phyloP scores from a whole-genome alignment of 2,797 vertebrate species.

The Jordanella pulchra region DNA sequence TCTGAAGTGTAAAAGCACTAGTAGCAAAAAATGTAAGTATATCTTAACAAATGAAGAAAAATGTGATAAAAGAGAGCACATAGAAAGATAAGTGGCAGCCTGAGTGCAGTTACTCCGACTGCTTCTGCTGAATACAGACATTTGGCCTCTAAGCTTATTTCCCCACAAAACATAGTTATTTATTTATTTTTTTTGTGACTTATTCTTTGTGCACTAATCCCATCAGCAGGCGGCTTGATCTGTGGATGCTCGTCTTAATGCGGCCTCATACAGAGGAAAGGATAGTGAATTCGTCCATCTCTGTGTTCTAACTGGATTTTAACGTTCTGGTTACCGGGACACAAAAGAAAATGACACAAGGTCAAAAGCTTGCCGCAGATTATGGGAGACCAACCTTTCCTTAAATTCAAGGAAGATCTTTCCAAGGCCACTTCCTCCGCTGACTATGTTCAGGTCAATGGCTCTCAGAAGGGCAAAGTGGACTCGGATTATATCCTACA shows the following conservation, averaged over 20 bases:
- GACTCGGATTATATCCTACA: conserved; percentile 92
- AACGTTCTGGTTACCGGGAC: neutral
- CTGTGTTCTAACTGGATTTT: conserved; percentile 1
- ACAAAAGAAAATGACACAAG: neutral
- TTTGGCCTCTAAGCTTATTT: conserved; percentile 41
- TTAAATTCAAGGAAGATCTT: conserved; percentile 98
- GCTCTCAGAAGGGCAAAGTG: conserved; percentile 90
- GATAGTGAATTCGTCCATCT: neutral
- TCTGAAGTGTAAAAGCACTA: neutral
- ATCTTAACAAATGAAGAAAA: neutral
- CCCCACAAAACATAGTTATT: conserved; percentile 9
- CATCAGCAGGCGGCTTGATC: conserved; percentile 32
- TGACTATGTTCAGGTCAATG: conserved; percentile 91
- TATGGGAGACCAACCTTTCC: conserved; percentile 84
- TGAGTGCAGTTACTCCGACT: conserved; percentile 31
- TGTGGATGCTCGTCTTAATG: conserved; percentile 18
- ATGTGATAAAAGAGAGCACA: neutral
- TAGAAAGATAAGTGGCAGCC: conserved; percentile 12
- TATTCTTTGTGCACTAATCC: conserved; percentile 53
- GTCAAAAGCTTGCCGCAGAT: neutral
- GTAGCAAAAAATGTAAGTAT: neutral
- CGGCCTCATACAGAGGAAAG: conserved; percentile 16
- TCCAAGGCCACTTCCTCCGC: conserved; percentile 87
- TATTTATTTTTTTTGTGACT: conserved; percentile 47
- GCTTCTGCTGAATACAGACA: conserved; percentile 28